A percentile compares a stretch with the other conserved stretches of the same genome.
phyloP scores from a whole-genome alignment of 2,113 vertebrate species.

The Cynocephalus volans region DNA sequence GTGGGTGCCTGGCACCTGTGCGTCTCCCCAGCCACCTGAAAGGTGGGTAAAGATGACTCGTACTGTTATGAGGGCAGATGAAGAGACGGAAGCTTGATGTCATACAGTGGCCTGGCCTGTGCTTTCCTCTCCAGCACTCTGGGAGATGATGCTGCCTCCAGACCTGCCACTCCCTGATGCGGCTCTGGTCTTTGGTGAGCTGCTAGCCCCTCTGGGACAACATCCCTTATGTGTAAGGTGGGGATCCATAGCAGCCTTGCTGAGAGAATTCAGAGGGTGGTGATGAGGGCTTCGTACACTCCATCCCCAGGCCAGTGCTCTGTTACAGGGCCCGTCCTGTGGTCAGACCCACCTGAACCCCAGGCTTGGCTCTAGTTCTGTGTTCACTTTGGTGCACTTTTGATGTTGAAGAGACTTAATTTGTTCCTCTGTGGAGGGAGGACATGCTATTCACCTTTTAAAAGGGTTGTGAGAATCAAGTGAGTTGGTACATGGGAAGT shows the following conservation, averaged over 20 bases:
- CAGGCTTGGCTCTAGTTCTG: fast-evolving
- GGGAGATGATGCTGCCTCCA: fast-evolving
- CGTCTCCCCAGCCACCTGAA: fast-evolving
- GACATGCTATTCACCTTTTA: fast-evolving
- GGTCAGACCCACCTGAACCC: too few relatives aligned
- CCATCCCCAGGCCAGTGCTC: fast-evolving
- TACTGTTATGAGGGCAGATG: neutral
- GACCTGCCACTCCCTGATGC: fast-evolving
- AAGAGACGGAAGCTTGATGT: too few relatives aligned
- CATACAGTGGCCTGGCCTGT: fast-evolving
- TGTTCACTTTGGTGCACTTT: fast-evolving
- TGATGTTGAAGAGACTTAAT: fast-evolving
- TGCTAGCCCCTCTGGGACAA: neutral
- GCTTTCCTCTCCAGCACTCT: neutral
- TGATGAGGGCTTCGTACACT: fast-evolving
- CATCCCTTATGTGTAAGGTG: neutral
- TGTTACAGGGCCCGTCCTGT: fast-evolving
- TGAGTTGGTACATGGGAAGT: fast-evolving
- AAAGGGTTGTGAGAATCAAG: too few relatives aligned
- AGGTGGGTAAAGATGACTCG: fast-evolving
- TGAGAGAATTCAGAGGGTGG: fast-evolving
- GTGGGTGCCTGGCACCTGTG: fast-evolving
- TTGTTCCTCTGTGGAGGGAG: neutral
- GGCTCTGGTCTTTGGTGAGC: neutral
- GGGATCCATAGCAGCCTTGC: fast-evolving